phyloP scores from a whole-genome alignment of 2,113 vertebrate species.

The Python bivittatus region DNA sequence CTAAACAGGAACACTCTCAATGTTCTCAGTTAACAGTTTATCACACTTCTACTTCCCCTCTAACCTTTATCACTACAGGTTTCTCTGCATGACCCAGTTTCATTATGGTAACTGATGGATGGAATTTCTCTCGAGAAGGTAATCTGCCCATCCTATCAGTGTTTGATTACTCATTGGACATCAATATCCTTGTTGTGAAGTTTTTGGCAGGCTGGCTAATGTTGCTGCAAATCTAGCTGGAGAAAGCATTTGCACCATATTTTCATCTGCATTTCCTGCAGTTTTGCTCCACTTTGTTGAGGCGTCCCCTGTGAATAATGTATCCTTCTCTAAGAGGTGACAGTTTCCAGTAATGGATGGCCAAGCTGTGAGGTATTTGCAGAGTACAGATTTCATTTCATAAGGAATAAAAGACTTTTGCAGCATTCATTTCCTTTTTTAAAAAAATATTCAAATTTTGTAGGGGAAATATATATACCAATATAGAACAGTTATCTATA shows the following conservation, averaged over 20 bases:
- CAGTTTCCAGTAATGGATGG: constrained; percentile 1
- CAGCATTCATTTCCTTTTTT: neutral
- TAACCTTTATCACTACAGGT: neutral
- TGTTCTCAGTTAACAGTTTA: constrained; percentile 18
- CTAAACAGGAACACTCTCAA: neutral
- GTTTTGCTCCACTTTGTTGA: neutral
- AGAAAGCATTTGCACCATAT: neutral
- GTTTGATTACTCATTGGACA: constrained; percentile 35
- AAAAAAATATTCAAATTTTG: neutral
- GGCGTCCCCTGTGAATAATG: neutral
- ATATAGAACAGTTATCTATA: neutral
- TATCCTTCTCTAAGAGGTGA: neutral
- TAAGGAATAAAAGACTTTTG: constrained; percentile 9
- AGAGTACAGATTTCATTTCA: neutral
- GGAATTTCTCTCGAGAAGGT: constrained; percentile 43
- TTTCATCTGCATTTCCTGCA: neutral
- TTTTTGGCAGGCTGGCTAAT: neutral
- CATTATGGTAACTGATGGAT: constrained; percentile 14
- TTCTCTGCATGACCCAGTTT: constrained; percentile 36
- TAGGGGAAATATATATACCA: neutral
- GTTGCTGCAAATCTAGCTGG: neutral
- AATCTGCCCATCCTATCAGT: constrained; percentile 33
- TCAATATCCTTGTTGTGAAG: constrained; percentile 16
- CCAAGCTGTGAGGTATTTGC: neutral
- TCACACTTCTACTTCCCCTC: constrained; percentile 20